Base-by-base conservation (phyloP, 2,797 vertebrate genomes). In the Pangasius sanitwongsei region DNA sequence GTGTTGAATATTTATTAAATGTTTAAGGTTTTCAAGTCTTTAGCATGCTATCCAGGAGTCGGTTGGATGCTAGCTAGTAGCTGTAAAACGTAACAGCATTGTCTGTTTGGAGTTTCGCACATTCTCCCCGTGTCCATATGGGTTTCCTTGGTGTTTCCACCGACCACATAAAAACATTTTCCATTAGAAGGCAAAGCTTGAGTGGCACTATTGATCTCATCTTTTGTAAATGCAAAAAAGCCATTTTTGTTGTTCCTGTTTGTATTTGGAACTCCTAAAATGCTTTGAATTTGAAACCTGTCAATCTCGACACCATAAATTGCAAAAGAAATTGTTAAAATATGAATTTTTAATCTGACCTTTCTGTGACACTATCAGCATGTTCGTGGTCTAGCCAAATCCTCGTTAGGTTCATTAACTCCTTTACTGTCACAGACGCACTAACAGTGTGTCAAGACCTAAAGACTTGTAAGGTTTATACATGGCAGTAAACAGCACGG, bases 401-500 rank as follows among this genome's bases (percentile, higher is more conserved):
- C 37, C 57, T n/a, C 0, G 13, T 41, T 34, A 34, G 55, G 34
- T 25, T 61, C 44, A 84, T 50, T 50, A 85, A 69, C 83, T 53
- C 28, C 2, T 85, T 85, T 85, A 15, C 63, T 37, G 65, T 48
- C 83, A 34, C 48, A 37, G 18, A 28, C 55, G 41, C 83, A n/a
- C 57, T 53, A 85, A 67, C 23, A n/a, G 13, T 75, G 41, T 85
- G 82, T 83, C 65, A 34, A n/a, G 61, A 61, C 53, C 69, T 55
- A 57, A 53, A 70, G 74, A 88, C 88, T 41, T 87, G 83, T 87
- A 77, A 31, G 59, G 65, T 86, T 65, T 65, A 23, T 44, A 87
- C 81, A 57, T 13, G 18, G 48, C 65, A 13, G 74, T 69, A 86
- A 92, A 92, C 85, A 90, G 67, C 34, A 83, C 50, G 34, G 63